phyloP scores from a whole-genome alignment of 2,888 invertebrate species.

The Drosophila sordidula region DNA sequence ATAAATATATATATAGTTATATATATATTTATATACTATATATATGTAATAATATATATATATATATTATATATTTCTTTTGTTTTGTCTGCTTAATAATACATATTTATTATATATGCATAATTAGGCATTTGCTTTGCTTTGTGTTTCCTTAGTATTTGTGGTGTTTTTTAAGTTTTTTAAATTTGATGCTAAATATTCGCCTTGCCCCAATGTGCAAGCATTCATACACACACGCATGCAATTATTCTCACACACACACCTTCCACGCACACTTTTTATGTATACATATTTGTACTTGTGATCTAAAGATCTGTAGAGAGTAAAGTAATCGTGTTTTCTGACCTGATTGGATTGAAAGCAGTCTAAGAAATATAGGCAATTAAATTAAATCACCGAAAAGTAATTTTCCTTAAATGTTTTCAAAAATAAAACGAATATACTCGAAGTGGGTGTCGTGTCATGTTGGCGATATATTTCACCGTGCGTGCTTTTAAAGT shows the following conservation, averaged over 20 bases:
- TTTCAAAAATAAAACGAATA: too few relatives aligned
- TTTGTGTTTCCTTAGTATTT: slow-evolving; percentile 44
- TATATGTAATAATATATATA: slow-evolving; percentile 24
- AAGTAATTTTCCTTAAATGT: too few relatives aligned
- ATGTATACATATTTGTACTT: not conserved
- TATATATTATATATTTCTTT: slow-evolving; percentile 23
- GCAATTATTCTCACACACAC: not conserved
- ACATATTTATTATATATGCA: slow-evolving; percentile 63
- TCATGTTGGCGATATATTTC: too few relatives aligned
- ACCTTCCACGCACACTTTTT: not conserved
- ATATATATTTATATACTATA: slow-evolving; percentile 12
- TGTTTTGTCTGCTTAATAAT: slow-evolving; percentile 40
- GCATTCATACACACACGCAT: slow-evolving; percentile 47
- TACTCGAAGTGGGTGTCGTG: too few relatives aligned
- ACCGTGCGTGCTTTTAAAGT: too few relatives aligned
- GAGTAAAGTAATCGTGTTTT: too few relatives aligned
- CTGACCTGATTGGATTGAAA: too few relatives aligned
- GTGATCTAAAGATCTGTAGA: slow-evolving; percentile 1
- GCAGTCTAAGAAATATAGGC: too few relatives aligned
- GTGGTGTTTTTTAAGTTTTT: slow-evolving; percentile 16
- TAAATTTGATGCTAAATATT: slow-evolving; percentile 61
- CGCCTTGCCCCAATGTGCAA: slow-evolving; percentile 42
- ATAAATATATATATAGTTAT: slow-evolving; percentile 4
- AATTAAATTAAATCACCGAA: too few relatives aligned
- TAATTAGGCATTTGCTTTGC: slow-evolving; percentile 65